phyloP scores from a whole-genome alignment of 2,888 invertebrate genomes.

The Pollenia amentaria region DNA sequence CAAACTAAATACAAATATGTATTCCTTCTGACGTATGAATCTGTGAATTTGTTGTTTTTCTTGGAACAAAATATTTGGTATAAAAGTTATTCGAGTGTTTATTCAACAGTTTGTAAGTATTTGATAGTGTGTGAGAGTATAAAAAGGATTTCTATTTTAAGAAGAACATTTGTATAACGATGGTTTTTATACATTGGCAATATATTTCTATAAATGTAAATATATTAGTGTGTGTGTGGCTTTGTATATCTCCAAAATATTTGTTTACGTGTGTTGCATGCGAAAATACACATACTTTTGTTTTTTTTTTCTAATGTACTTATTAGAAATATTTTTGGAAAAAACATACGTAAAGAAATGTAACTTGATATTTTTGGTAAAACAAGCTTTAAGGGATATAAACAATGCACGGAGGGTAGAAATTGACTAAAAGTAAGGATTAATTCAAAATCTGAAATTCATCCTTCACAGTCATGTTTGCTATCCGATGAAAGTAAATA shows the following conservation, averaged over 20 bases:
- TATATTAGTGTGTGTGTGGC: not conserved
- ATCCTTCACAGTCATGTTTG: too few species aligned
- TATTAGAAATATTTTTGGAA: too few species aligned
- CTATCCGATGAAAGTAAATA: too few species aligned
- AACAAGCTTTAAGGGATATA: too few species aligned
- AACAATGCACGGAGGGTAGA: too few species aligned
- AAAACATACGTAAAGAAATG: too few species aligned
- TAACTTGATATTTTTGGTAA: too few species aligned
- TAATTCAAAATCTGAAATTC: too few species aligned
- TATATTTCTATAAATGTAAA: not conserved
- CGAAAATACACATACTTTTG: slow-evolving; percentile 13
- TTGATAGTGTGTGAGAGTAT: not conserved
- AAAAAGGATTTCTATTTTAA: too few species aligned
- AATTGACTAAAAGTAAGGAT: too few species aligned
- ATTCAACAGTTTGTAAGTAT: slow-evolving; percentile 39
- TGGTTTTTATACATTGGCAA: not conserved
- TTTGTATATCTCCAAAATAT: slow-evolving; percentile 48
- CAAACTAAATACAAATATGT: slow-evolving; percentile 26
- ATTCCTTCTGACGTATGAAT: slow-evolving; percentile 4
- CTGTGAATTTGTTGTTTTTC: not conserved
- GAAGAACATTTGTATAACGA: too few species aligned
- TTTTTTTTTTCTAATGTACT: not conserved
- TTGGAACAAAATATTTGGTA: slow-evolving; percentile 11
- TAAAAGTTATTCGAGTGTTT: slow-evolving; percentile 31
- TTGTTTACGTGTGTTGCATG: slow-evolving; percentile 64